Percentiles rank a stretch among this genome's conserved stretches.
These are phyloP conservation scores for Clarias macrocephalus DNA, from an alignment of 2,113 vertebrate genomes.

Conservation along the genomic window DNA sequence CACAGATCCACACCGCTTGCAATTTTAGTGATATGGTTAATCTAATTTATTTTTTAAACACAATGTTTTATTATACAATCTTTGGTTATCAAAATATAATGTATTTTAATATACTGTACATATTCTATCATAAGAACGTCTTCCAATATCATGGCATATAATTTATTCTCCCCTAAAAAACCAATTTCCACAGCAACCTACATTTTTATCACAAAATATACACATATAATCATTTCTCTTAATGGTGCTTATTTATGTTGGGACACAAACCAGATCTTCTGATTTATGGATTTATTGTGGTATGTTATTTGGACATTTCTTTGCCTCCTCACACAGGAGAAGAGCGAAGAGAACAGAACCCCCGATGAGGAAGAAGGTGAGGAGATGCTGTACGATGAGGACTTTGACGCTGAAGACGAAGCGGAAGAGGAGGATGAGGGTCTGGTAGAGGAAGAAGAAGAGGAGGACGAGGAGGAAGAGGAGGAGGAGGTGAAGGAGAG, in stretches of 20 bases:
- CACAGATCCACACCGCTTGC: too few species aligned
- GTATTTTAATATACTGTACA: too few species aligned
- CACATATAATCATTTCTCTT: background rate
- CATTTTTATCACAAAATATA: too few species aligned
- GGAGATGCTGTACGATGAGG: slow-evolving; percentile 87
- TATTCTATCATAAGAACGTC: too few species aligned
- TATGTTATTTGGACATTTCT: slow-evolving; percentile 15
- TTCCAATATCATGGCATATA: background rate
- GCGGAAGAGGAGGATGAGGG: slow-evolving; percentile 75
- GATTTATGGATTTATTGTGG: background rate
- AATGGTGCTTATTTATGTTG: background rate
- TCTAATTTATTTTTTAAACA: too few species aligned
- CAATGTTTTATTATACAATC: too few species aligned
- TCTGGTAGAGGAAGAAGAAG: slow-evolving; percentile 69
- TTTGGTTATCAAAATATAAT: background rate
- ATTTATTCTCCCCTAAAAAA: too few species aligned
- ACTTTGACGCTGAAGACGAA: slow-evolving; percentile 81
- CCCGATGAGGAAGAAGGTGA: slow-evolving; percentile 73
- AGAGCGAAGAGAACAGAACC: slow-evolving; percentile 47
- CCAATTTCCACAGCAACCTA: too few species aligned
- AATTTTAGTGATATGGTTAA: too few species aligned
- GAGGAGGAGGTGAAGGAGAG: slow-evolving; percentile 84
- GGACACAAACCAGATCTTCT: background rate
- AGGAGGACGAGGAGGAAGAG: slow-evolving; percentile 68
- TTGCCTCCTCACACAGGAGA: slow-evolving; percentile 26